Evolutionary conservation across 2,888 invertebrate genomes (phyloP).

Genomic region (Mimumesa dahlbomi): DNA sequence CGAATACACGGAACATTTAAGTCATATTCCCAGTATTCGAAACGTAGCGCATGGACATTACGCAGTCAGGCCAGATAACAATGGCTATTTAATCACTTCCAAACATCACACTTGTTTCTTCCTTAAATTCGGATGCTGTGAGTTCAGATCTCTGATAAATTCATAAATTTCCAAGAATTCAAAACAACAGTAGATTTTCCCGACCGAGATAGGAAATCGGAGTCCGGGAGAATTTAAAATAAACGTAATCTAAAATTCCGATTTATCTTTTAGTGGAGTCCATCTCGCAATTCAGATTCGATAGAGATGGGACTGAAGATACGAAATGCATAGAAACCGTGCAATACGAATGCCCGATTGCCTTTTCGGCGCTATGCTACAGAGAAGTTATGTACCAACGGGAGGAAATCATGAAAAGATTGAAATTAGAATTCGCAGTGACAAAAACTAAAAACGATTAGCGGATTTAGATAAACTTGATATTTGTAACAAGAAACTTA

Average conservation of each 20-base stretch:
- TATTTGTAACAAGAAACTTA: no score
- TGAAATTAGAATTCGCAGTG: slow-evolving; percentile 67
- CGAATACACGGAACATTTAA: slow-evolving; percentile 84
- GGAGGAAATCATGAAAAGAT: slow-evolving; percentile 76
- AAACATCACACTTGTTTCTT: slow-evolving; percentile 85
- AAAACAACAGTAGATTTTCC: no score
- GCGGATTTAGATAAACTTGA: no score
- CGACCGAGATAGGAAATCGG: no score
- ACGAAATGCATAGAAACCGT: slow-evolving; percentile 83
- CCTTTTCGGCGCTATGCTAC: slow-evolving; percentile 82
- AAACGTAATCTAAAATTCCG: slow-evolving; percentile 29
- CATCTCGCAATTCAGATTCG: slow-evolving; percentile 84
- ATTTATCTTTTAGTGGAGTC: slow-evolving; percentile 83
- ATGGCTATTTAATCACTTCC: slow-evolving; percentile 83
- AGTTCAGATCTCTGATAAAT: slow-evolving; percentile 79
- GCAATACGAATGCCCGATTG: slow-evolving; percentile 84
- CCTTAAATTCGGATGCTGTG: slow-evolving; percentile 82
- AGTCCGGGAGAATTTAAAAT: slow-evolving; percentile 25
- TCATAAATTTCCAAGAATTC: no score
- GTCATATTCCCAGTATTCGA: slow-evolving; percentile 84
- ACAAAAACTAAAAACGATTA: slow-evolving; percentile 20
- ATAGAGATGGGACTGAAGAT: slow-evolving; percentile 76
- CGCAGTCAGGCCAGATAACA: slow-evolving; percentile 81
- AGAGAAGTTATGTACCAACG: slow-evolving; percentile 82
- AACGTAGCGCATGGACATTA: slow-evolving; percentile 84